Evolutionary conservation across 64 coral and sea anemone genomes (phyloP).

Genomic region (Exaiptasia diaphana): DNA sequence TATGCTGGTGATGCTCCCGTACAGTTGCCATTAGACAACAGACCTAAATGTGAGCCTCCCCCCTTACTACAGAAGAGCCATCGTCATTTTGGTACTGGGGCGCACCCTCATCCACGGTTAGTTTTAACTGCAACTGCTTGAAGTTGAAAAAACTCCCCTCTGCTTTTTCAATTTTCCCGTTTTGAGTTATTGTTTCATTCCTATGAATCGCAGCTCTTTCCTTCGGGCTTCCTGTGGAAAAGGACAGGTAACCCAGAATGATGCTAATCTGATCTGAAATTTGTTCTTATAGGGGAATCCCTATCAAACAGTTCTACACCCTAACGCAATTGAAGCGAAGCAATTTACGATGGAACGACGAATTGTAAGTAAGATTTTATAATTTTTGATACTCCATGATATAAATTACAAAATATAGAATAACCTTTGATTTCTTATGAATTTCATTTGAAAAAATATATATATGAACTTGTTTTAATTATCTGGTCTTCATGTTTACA

Average conservation of each 20-base stretch:
- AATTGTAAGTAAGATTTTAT: conserved; percentile 76
- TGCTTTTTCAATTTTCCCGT: too few species aligned
- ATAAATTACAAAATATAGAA: not conserved
- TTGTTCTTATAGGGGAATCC: conserved; percentile 67
- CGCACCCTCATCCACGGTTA: conserved; percentile 83
- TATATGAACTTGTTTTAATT: not conserved
- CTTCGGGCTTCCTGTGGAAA: too few species aligned
- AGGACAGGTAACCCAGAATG: too few species aligned
- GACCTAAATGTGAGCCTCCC: conserved; percentile 95
- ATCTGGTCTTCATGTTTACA: not conserved
- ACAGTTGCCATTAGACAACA: conserved; percentile 61
- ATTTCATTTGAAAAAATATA: not conserved
- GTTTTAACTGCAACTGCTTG: too few species aligned
- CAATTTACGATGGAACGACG: conserved; percentile 88
- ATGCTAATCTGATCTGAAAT: too few species aligned
- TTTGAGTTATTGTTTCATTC: too few species aligned
- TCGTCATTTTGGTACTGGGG: conserved; percentile 82
- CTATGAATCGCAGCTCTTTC: too few species aligned
- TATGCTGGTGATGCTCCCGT: conserved; percentile 86
- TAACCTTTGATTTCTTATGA: not conserved
- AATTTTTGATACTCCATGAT: too few species aligned
- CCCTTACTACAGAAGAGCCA: conserved; percentile 74
- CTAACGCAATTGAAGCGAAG: conserved; percentile 79
- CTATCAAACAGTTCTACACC: conserved; percentile 72
- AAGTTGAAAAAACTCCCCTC: too few species aligned